Conservation (phyloP, 1,140 invertebrate genomes). For the Caenorhabditis brenneri region DNA sequence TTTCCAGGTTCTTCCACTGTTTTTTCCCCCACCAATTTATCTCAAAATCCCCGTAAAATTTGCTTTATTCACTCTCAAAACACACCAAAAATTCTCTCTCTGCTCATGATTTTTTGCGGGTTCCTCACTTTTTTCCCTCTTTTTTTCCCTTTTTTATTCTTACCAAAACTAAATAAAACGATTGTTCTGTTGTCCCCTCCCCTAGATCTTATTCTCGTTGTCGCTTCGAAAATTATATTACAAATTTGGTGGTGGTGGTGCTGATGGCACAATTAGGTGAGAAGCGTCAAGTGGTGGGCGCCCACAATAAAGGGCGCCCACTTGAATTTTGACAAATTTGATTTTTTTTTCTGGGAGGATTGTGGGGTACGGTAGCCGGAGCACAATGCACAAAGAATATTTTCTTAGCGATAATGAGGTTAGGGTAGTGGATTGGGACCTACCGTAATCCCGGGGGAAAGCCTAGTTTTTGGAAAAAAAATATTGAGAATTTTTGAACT, state of each 20-base stretch:
- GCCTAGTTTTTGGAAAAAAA: no score
- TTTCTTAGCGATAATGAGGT: no score
- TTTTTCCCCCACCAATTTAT: no score
- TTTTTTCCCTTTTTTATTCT: neutral
- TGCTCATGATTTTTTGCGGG: constrained; percentile 8
- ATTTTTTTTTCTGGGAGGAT: neutral
- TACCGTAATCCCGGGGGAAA: no score
- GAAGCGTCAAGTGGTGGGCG: neutral
- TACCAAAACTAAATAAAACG: neutral
- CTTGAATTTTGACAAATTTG: neutral
- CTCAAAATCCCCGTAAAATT: neutral
- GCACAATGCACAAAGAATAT: neutral
- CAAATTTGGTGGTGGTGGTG: neutral
- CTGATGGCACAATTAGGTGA: no score
- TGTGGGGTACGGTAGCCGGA: neutral
- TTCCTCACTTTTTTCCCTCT: neutral
- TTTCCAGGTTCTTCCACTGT: neutral
- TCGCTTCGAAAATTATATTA: neutral
- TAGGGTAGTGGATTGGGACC: no score
- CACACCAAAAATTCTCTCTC: neutral
- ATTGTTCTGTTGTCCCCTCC: neutral
- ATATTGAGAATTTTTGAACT: no score
- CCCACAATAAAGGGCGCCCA: constrained; percentile 25
- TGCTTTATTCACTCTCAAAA: neutral
- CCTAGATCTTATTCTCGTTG: neutral